Evolutionary conservation across 23 tunicate species (phyloP).

Genomic region (Trididemnum nubilum): DNA sequence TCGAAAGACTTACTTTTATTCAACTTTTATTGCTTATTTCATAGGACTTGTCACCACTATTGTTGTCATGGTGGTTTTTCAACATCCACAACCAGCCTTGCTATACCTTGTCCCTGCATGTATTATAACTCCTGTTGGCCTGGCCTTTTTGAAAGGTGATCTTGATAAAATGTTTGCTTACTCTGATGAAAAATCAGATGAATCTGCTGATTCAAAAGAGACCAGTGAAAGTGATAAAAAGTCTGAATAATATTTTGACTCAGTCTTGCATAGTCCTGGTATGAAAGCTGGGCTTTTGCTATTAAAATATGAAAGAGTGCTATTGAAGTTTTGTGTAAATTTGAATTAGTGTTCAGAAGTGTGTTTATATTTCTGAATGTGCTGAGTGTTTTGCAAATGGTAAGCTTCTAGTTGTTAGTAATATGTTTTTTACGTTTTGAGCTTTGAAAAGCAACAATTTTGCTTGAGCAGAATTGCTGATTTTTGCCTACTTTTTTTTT

Average conservation of each 20-base stretch:
- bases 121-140: slow-evolving; percentile 68
- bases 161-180: slow-evolving; percentile 62
- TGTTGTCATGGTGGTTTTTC: slow-evolving; percentile 89
- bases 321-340: not conserved
- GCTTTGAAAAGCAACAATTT: too few relatives aligned
- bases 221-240: slow-evolving; percentile 4
- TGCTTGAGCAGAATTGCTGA: too few relatives aligned
- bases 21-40: slow-evolving; percentile 93
- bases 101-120: slow-evolving; percentile 98
- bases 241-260: not conserved
- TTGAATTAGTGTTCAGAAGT: not conserved
- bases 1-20: slow-evolving; percentile 68
- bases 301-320: not conserved
- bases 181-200: slow-evolving; percentile 26
- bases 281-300: not conserved
- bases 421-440: too few relatives aligned
- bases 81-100: slow-evolving; percentile 98
- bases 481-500: too few relatives aligned
- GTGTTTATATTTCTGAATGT: too few relatives aligned
- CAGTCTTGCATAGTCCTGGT: not conserved
- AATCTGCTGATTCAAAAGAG: not conserved
- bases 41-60: slow-evolving; percentile 88
- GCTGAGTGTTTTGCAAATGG: too few relatives aligned
- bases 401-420: too few relatives aligned
- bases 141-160: slow-evolving; percentile 86